phyloP scores from a whole-genome alignment of 2,113 vertebrate genomes.

The Cottus gobio region DNA sequence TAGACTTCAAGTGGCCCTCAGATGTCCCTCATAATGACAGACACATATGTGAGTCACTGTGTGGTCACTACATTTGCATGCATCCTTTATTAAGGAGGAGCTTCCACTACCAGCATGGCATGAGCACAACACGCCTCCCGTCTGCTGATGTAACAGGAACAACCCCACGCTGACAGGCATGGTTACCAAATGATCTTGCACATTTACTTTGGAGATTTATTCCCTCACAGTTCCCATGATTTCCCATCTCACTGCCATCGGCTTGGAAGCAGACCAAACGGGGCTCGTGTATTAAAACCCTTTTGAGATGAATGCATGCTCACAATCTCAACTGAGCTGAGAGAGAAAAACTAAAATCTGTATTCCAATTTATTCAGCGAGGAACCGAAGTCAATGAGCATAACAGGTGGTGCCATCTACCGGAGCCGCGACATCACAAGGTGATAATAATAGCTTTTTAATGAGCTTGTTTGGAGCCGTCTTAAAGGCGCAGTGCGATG shows the following conservation, averaged over 20 bases:
- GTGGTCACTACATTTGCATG: too few species aligned
- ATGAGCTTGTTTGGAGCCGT: constrained; percentile 17
- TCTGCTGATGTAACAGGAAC: not conserved
- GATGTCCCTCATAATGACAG: not conserved
- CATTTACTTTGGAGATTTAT: not conserved
- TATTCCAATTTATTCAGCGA: not conserved
- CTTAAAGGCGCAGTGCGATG: constrained; percentile 10
- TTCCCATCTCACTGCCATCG: not conserved
- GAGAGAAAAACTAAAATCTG: not conserved
- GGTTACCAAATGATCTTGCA: not conserved
- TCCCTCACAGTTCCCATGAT: not conserved
- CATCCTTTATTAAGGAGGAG: not conserved
- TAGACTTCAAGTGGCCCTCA: not conserved
- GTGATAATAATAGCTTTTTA: constrained; percentile 16
- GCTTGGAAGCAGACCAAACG: not conserved
- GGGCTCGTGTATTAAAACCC: not conserved
- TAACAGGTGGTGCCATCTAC: constrained; percentile 13
- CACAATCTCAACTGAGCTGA: not conserved
- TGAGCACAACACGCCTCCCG: not conserved
- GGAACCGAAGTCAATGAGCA: not conserved
- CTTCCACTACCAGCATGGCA: not conserved
- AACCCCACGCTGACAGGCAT: not conserved
- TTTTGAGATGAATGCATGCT: not conserved
- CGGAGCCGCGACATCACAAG: not conserved
- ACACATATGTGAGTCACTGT: not conserved